Conservation (phyloP, 2,888 invertebrate genomes). For the Ophion costatus region DNA sequence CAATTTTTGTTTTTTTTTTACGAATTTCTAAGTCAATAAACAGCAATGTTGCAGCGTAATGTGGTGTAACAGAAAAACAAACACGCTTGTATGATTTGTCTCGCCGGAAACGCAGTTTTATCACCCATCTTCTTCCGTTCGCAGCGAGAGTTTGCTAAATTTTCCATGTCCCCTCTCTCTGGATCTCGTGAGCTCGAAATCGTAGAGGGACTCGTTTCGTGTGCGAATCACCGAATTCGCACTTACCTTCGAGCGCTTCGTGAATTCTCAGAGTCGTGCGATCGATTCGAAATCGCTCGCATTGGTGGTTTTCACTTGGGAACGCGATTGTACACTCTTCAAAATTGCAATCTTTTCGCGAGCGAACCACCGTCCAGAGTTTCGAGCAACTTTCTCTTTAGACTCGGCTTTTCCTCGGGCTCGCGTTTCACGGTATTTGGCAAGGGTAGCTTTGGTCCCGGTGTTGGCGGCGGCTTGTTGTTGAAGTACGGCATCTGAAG, state of each 20-base stretch:
- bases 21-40: slow-evolving; percentile 72
- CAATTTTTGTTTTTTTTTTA: slow-evolving; percentile 61
- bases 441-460: slow-evolving; percentile 92
- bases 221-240: background rate
- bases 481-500: slow-evolving; percentile 95
- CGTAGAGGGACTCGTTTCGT: background rate
- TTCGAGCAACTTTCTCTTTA: slow-evolving; percentile 91
- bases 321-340: slow-evolving; percentile 67
- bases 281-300: background rate
- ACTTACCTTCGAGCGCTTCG: background rate
- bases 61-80: slow-evolving; percentile 62
- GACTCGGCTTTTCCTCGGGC: slow-evolving; percentile 88
- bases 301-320: background rate
- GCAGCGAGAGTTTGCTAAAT: background rate
- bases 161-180: background rate
- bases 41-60: slow-evolving; percentile 68
- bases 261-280: background rate
- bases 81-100: slow-evolving; percentile 1
- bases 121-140: background rate
- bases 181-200: background rate
- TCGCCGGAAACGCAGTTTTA: background rate
- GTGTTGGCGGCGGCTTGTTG: slow-evolving; percentile 94
- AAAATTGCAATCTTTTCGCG: slow-evolving; percentile 89
- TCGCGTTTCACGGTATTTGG: slow-evolving; percentile 87
- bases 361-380: slow-evolving; percentile 88